Evolutionary conservation across 2,888 invertebrate genomes (phyloP), one percentile per base, ranked within the genome.

Genomic region (Drosophila cyrtoloma): DNA sequence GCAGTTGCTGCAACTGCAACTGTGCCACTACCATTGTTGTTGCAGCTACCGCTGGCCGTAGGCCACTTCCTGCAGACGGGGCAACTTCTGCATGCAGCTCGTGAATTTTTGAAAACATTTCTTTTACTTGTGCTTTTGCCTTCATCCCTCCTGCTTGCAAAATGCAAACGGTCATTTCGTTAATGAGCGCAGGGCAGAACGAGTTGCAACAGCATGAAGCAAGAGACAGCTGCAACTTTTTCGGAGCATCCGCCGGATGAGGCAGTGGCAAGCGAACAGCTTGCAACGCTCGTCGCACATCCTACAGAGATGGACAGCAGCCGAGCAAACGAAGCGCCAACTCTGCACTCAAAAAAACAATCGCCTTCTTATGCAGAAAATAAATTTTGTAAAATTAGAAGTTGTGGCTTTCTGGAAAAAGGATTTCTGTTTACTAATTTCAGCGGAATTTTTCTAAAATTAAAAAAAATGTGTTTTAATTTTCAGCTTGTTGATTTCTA

Each of bases 131-230:
- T 30, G 33, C 37, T 44, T 37, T 30, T 33, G 53, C 32, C 57
- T 32, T 52, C 33, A 51, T 56, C 14, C 51, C 55, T 55, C 42
- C 72, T 63, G 62, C 63, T 77, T 82, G 82, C 83, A 89, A 86
- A 90, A 85, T 88, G 88, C 85, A 91, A 87, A 84, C 82, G 92
- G 92, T 89, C 91, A 91, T 91, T 92, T 92, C 82, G 83, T 84
- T 92, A 92, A 92, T 92, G 92, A 92, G 91, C 81, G 82, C 78
- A 71, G 73, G 72, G 81, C 72, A 77, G 71, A 64, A 58, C 37
- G 37, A 35, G n/a, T 30, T 37, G 52, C 33, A 26, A 56, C n/a
- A 28, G 42, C 19, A 52, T 33, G 28, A 47, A 52, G 52, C 62
- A 68, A 47, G 64, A 35, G 44, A 53, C 35, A 72, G 74, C 66